Evolutionary conservation across 2,113 vertebrate species (phyloP).

Genomic region (Brachypodius melanocephalos): DNA sequence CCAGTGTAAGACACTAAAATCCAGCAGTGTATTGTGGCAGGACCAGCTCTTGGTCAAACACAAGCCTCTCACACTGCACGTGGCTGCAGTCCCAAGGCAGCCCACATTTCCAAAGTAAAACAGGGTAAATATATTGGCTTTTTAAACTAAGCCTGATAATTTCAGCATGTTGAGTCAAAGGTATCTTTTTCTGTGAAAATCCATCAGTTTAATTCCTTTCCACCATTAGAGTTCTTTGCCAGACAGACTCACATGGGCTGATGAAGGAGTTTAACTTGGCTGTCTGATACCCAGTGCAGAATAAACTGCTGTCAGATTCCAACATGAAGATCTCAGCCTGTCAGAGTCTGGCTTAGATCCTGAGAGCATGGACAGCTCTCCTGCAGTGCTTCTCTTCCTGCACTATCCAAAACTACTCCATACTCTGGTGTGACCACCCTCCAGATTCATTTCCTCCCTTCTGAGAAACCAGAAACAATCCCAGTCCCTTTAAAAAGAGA

Average conservation of each 20-base stretch:
- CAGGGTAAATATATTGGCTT: background rate
- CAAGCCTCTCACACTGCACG: conserved; percentile 77
- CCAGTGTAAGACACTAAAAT: conserved; percentile 79
- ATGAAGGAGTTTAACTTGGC: background rate
- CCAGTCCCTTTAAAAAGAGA: background rate
- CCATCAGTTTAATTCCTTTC: background rate
- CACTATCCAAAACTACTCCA: background rate
- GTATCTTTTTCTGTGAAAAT: background rate
- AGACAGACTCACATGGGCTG: background rate
- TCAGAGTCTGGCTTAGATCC: background rate
- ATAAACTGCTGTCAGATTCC: background rate
- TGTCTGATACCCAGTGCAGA: background rate
- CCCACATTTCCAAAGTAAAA: conserved; percentile 33
- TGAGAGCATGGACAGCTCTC: background rate
- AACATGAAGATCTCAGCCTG: background rate
- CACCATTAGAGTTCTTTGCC: background rate
- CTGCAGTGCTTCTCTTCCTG: background rate
- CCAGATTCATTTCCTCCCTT: background rate
- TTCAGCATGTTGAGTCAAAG: background rate
- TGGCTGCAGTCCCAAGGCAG: conserved; percentile 49
- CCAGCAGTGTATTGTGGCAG: conserved; percentile 82
- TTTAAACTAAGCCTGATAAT: background rate
- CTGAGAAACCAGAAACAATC: background rate
- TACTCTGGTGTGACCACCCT: background rate
- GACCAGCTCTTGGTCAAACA: conserved; percentile 82